Percentiles rank a stretch among this genome's conserved stretches.
phyloP scores from a whole-genome alignment of 2,113 vertebrate species.

The Dunckerocampus dactyliophorus region DNA sequence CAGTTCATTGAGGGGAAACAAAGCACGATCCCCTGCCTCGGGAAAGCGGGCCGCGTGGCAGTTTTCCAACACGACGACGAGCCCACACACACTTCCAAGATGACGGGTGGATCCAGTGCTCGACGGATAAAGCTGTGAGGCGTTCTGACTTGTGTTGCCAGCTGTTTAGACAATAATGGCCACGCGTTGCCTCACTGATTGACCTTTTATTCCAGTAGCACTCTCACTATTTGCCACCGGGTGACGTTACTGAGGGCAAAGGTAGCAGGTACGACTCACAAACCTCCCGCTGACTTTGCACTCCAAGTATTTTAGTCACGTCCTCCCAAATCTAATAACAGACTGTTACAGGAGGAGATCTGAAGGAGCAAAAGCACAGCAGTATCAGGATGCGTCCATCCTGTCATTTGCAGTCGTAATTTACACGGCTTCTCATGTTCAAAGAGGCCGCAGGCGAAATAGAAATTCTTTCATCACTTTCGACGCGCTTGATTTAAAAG shows the following conservation, averaged over 20 bases:
- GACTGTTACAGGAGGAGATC: background rate
- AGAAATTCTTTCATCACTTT: constrained; percentile 6
- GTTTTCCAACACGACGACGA: too few relatives aligned
- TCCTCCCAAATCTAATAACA: background rate
- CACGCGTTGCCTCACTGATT: too few relatives aligned
- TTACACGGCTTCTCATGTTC: constrained; percentile 12
- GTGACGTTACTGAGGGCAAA: constrained; percentile 41
- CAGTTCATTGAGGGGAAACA: too few relatives aligned
- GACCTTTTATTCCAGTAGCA: constrained; percentile 10
- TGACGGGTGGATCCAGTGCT: too few relatives aligned
- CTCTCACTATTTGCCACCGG: constrained; percentile 9
- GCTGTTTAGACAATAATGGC: too few relatives aligned
- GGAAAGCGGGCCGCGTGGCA: too few relatives aligned
- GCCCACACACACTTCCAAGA: too few relatives aligned
- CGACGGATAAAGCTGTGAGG: too few relatives aligned
- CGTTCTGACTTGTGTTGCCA: too few relatives aligned
- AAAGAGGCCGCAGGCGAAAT: constrained; percentile 29
- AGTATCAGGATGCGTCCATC: constrained; percentile 3
- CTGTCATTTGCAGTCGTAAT: constrained; percentile 11
- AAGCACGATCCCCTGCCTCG: too few relatives aligned
- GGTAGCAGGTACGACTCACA: constrained; percentile 12
- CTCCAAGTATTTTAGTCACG: background rate
- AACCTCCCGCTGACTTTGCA: constrained; percentile 1
- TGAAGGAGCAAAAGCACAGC: too few relatives aligned
- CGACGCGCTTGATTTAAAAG: background rate